Base-by-base conservation (phyloP, 2,888 invertebrate genomes). In the Ennomos erosarius region DNA sequence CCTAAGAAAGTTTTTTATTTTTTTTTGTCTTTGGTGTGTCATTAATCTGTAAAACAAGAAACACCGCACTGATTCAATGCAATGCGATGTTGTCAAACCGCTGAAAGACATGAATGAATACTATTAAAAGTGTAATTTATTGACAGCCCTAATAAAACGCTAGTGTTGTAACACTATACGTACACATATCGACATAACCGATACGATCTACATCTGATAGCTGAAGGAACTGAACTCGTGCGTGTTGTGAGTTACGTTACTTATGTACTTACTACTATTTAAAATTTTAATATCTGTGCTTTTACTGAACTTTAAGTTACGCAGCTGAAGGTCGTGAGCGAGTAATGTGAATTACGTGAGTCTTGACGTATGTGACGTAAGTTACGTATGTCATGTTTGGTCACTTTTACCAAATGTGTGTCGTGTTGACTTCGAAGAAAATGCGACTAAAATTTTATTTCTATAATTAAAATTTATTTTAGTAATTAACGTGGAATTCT, bases 121-220 rank as follows among this genome's bases (percentile, higher is more conserved):
- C n/a, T n/a, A n/a, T n/a, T n/a, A n/a, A n/a, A n/a, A n/a, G n/a
- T n/a, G n/a, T n/a, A 26, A 26, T 26, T 26, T 26, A 26, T 26
- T 26, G 26, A 4, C 26, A 38, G 38, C 11, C 38, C 11, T 26
- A 26, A 38, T n/a, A 16, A 16, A 9, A 9, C 44, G 8, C n/a
- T 44, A 44, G 44, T 44, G 44, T 44, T 34, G 44, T 26, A 8
- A 10, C 16, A n/a, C n/a, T n/a, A n/a, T n/a, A n/a, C n/a, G n/a
- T n/a, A n/a, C n/a, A 47, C 47, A 40, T 16, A 10, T 38, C 33
- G 11, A 13, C 42, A 45, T 51, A 46, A 3, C 52, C 38, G 57
- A 57, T 57, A 57, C 12, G 34, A 57, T 57, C 57, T 57, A 52
- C 51, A 52, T 52, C 57, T 40, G 56, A 56, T 56, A 56, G 39